These are phyloP conservation scores for Endomychus coccineus DNA, from an alignment of 2,888 invertebrate genomes.

Conservation along the genomic window DNA sequence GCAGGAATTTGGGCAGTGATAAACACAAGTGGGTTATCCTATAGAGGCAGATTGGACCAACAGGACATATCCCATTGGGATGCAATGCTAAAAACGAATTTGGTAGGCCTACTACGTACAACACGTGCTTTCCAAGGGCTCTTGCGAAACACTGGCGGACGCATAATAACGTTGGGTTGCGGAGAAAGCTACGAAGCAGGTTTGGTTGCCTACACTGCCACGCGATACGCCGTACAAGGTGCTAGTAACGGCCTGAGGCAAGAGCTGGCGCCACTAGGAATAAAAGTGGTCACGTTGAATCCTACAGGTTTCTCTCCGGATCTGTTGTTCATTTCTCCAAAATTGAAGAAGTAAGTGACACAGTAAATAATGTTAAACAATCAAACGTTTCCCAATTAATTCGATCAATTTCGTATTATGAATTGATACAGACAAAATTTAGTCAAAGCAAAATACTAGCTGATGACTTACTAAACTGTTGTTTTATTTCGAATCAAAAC, in stretches of 20 bases:
- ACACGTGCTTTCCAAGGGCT: constrained; percentile 69
- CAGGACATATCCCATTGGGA: constrained; percentile 67
- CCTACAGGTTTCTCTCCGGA: constrained; percentile 60
- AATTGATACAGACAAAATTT: no score
- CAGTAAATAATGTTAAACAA: no score
- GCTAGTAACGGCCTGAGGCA: constrained; percentile 66
- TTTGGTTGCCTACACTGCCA: constrained; percentile 50
- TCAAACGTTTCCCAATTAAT: no score
- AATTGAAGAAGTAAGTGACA: constrained; percentile 42
- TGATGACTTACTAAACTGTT: no score
- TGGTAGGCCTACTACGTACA: constrained; percentile 65
- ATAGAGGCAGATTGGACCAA: constrained; percentile 60
- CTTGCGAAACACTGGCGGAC: constrained; percentile 56
- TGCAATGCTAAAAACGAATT: constrained; percentile 59
- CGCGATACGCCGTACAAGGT: constrained; percentile 66
- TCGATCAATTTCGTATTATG: no score
- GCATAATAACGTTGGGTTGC: constrained; percentile 63
- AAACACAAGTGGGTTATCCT: constrained; percentile 72
- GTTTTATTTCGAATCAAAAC: no score
- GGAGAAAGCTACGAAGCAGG: constrained; percentile 46
- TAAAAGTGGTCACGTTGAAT: constrained; percentile 69
- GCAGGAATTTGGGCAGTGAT: constrained; percentile 74
- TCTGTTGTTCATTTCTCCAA: constrained; percentile 59
- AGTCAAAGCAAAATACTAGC: no score
- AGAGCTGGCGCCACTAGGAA: constrained; percentile 60